Evolutionary conservation across 53 echinoderm and acorn worm species (phyloP).

Genomic region (Antedon mediterranea): DNA sequence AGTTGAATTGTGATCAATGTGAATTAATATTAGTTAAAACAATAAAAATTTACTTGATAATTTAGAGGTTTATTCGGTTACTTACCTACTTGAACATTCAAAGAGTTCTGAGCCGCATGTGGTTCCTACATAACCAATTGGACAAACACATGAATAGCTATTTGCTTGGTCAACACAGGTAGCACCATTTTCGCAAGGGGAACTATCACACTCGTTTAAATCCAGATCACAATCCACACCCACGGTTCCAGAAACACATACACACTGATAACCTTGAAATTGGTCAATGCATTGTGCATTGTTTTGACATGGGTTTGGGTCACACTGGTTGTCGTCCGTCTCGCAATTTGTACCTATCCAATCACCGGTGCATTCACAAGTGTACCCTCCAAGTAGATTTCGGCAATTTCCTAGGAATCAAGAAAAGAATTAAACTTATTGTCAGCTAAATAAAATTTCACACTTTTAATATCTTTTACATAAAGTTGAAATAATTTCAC

Average conservation of each 20-base stretch:
- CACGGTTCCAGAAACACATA: background rate
- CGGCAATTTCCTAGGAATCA: background rate
- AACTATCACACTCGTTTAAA: slow-evolving; percentile 10
- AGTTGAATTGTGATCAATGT: no score
- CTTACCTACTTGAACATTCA: slow-evolving; percentile 14
- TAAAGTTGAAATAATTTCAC: no score
- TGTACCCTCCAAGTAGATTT: background rate
- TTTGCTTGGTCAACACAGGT: slow-evolving; percentile 6
- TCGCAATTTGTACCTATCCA: background rate
- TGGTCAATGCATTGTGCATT: background rate
- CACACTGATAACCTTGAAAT: background rate
- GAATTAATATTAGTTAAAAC: no score
- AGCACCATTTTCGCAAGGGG: slow-evolving; percentile 12
- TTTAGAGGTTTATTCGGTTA: no score
- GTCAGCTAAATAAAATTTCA: no score
- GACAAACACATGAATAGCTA: slow-evolving; percentile 7
- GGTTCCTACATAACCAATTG: slow-evolving; percentile 3
- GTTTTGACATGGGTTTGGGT: background rate
- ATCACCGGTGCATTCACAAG: background rate
- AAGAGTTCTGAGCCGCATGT: slow-evolving; percentile 10
- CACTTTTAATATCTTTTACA: no score
- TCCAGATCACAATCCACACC: slow-evolving; percentile 13
- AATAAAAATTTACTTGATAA: no score
- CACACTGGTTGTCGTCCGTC: background rate
- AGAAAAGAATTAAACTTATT: background rate